Evolutionary conservation across 2,797 vertebrate genomes (phyloP), one percentile per base, ranked within the genome.

Genomic region (Threskiornis aethiopicus): DNA sequence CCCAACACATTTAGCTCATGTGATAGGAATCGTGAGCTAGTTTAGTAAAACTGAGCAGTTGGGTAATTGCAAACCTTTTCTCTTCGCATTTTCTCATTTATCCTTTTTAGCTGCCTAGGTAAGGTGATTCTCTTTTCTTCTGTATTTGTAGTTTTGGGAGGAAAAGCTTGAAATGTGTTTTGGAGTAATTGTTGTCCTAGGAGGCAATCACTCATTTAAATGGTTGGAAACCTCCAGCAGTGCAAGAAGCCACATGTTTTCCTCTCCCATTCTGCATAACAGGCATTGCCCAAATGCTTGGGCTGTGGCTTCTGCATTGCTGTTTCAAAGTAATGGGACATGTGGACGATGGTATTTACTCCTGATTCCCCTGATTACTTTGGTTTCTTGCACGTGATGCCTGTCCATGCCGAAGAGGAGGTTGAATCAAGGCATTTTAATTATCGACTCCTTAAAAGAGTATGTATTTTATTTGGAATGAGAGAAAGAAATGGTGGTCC

Each of bases 21-120:
- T 81, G 83, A 84, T 69, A 69, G 64, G 78, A 94, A 78, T 86
- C 10, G 2, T 42, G 82, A 96, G 93, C 77, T 91, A 20, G 28
- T 91, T 88, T n/a, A 84, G 89, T 42, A 69, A 85, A 93, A 75
- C 95, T 90, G 85, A 96, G 85, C 83, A 89, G 75, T 52, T 85
- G 90, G 47, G 31, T 90, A 77, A 96, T 87, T 81, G 79, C 81
- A 93, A 86, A 86, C 70, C 84, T 94, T 86, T 84, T 52, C 66
- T 81, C 62, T 42, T 93, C 9, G 0, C 16, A 2, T 91, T 77
- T 93, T 89, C 84, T 91, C 18, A 0, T 84, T 87, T 70, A 47
- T 87, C 55, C 65, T 69, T 52, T 72, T 57, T 82, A 80, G 84
- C 65, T 79, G 87, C 62, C 47, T 52, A 42, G 69, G 65, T 80